A percentile compares a stretch with the other conserved stretches of the same genome.
Evolutionary conservation across 2,888 invertebrate species (phyloP).

Genomic region (Anaspis maculata): DNA sequence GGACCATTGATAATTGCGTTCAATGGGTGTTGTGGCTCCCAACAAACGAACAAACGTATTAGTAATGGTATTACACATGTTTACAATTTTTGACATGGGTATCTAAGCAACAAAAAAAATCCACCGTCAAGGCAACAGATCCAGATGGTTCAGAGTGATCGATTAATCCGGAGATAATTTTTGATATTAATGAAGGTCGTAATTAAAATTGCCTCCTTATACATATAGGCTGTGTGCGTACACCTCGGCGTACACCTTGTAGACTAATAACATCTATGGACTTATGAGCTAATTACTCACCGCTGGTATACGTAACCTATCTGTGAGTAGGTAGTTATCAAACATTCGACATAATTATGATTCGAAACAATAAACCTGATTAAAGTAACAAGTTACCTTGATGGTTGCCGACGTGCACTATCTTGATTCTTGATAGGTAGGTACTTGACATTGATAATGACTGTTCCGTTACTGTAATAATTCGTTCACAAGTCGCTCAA

Average conservation of each 20-base stretch:
- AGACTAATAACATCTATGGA: too few species aligned
- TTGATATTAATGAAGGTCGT: slow-evolving; percentile 9
- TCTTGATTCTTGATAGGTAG: too few species aligned
- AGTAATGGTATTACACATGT: slow-evolving; percentile 7
- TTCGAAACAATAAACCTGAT: slow-evolving; percentile 11
- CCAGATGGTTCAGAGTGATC: slow-evolving; percentile 6
- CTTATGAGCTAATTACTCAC: slow-evolving; percentile 12
- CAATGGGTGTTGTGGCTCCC: slow-evolving; percentile 13
- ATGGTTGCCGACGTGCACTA: too few species aligned
- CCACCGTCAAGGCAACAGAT: too few species aligned
- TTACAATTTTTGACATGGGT: too few species aligned
- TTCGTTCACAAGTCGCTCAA: too few species aligned
- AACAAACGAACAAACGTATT: slow-evolving; percentile 11
- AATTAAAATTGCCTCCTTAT: slow-evolving; percentile 9
- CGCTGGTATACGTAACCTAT: too few species aligned
- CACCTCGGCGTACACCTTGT: too few species aligned
- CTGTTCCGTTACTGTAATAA: too few species aligned
- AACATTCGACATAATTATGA: slow-evolving; percentile 11
- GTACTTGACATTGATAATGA: too few species aligned
- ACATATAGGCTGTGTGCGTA: too few species aligned
- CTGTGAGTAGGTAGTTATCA: slow-evolving; percentile 11
- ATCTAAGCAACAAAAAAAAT: too few species aligned
- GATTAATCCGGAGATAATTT: slow-evolving; percentile 13
- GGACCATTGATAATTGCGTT: slow-evolving; percentile 30
- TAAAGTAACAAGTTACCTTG: slow-evolving; percentile 12